Evolutionary conservation across 2,113 vertebrate species (phyloP), one percentile per base, ranked within the genome.

Genomic region (Nestor notabilis): DNA sequence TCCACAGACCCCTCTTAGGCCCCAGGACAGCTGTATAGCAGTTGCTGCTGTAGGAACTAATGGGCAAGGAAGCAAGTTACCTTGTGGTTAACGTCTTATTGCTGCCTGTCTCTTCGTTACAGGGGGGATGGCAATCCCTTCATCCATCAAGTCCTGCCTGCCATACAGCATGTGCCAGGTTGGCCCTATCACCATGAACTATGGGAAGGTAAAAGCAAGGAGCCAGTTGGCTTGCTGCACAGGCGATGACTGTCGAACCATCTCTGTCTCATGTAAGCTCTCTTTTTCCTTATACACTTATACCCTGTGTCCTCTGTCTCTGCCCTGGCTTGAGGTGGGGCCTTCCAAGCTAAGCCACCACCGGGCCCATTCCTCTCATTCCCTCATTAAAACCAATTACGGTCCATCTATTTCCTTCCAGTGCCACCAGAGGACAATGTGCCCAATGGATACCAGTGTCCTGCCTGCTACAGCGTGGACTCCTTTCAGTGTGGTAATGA

Each of bases 381-480:
- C 4, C 9, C 3, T 76, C 6, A 5, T 3, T 84, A 70, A 87
- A 71, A 60, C 10, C 24, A 56, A 0, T 49, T 56, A 25, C 3
- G 10, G 7, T 6, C 25, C 6, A 5, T 49, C 15, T 74, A 41
- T 76, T 85, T 84, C 39, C 12, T 91, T 84, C 17, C 82, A 97
- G 95, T 95, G 91, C 96, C 93, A 2, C 91, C 87, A 58, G 95
- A 94, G 12, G 39, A 91, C 5, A 41, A 79, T 0, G 8, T 80
- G 41, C 93, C 93, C 27, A 96, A 95, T 11, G 95, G 96, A n/a
- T 85, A 72, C 33, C 94, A 94, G 44, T 97, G 95, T 83, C 95
- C 91, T 0, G 91, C 87, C 24, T 97, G 96, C 78, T 96, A 96
- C 63, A 95, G 61, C 0, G 17, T 96, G 44, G 93, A 96, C 18